phyloP scores from a whole-genome alignment of 2,113 vertebrate genomes.

The Polyodon spathula region DNA sequence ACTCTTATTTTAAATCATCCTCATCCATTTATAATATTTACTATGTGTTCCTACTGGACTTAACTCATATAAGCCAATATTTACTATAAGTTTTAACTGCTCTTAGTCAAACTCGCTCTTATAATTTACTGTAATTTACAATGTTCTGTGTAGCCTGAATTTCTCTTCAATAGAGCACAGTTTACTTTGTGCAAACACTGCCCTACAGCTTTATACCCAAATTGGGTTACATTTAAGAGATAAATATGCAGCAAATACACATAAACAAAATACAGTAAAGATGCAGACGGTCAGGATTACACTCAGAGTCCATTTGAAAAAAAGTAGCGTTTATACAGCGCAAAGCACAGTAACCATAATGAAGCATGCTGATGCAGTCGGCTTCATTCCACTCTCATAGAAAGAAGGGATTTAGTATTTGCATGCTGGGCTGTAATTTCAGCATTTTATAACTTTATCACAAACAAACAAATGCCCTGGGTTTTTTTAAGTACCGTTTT shows the following conservation, averaged over 20 bases:
- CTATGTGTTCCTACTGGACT: too few relatives aligned
- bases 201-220: slow-evolving; percentile 15
- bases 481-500: slow-evolving; percentile 9
- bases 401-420: slow-evolving; percentile 15
- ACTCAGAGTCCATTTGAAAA: slow-evolving; percentile 13
- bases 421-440: slow-evolving; percentile 14
- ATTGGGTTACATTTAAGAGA: slow-evolving; percentile 24
- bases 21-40: too few relatives aligned
- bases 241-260: slow-evolving; percentile 22
- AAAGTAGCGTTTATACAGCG: slow-evolving; percentile 17
- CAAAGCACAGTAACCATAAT: slow-evolving; percentile 10
- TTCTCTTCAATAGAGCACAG: background rate
- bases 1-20: too few relatives aligned
- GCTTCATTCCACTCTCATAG: slow-evolving; percentile 9
- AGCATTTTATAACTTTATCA: slow-evolving; percentile 18
- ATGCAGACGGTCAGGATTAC: slow-evolving; percentile 19
- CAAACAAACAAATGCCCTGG: slow-evolving; percentile 10
- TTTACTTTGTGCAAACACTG: background rate
- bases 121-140: background rate
- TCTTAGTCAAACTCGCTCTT: too few relatives aligned
- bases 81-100: too few relatives aligned
- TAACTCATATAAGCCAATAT: too few relatives aligned
- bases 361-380: slow-evolving; percentile 20
- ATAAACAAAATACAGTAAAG: slow-evolving; percentile 18
- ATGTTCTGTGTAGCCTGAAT: background rate